These are phyloP conservation scores for Ptychodera flava DNA, from an alignment of 35 echinoderm and acorn worm species.

Conservation along the genomic window DNA sequence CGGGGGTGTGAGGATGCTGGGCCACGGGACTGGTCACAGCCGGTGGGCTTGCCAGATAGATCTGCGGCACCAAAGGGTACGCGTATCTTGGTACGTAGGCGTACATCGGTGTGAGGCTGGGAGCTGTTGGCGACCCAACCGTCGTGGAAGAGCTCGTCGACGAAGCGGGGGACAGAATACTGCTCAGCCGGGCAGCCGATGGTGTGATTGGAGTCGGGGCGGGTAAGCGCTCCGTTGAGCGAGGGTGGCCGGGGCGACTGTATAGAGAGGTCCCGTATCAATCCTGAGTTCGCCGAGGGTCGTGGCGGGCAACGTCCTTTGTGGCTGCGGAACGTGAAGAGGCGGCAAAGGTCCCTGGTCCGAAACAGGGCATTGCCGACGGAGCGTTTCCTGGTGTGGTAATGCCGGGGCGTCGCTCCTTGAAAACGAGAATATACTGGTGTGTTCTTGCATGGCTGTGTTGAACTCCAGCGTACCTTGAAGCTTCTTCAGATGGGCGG, in stretches of 20 bases:
- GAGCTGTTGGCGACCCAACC: too few species aligned
- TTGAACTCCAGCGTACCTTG: conserved; percentile 51
- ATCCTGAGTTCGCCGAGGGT: not conserved
- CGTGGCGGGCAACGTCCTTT: not conserved
- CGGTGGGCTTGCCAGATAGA: not conserved
- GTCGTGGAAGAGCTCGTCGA: not conserved
- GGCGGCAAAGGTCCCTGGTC: not conserved
- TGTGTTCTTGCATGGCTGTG: conserved; percentile 19
- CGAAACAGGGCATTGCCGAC: not conserved
- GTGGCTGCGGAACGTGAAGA: not conserved
- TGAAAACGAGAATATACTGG: not conserved
- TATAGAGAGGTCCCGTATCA: not conserved
- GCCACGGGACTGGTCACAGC: not conserved
- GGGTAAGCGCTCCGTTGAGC: not conserved
- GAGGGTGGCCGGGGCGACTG: not conserved
- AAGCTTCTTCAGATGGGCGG: conserved; percentile 48
- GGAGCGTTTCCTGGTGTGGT: not conserved
- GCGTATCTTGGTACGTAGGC: not conserved
- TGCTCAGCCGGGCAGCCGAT: not conserved
- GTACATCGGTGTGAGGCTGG: not conserved
- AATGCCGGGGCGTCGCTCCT: not conserved
- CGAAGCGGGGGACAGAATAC: not conserved
- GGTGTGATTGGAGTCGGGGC: not conserved
- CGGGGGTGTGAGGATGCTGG: not conserved
- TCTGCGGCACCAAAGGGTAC: not conserved